Base-by-base conservation (phyloP, 2,113 vertebrate species). In the Panurus biarmicus region DNA sequence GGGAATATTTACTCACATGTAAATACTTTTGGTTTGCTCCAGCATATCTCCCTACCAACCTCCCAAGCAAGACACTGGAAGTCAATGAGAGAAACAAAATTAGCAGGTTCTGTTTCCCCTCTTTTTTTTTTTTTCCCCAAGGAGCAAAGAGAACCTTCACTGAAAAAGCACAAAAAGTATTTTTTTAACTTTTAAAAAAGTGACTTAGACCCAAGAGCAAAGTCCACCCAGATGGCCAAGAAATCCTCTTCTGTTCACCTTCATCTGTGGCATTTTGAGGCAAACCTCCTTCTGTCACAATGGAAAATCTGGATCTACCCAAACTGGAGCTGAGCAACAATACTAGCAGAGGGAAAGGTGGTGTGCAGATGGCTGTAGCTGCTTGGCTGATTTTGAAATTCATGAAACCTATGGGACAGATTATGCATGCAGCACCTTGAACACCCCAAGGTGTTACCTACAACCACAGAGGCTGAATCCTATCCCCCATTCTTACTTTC, bases 261-360 rank as follows among this genome's bases (percentile, higher is more conserved):
- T 61, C 58, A 84, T 40, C 48, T 70, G 71, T 50, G 71, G 60
- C 65, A 95, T 89, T 97, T 87, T 95, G 77, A 56, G 70, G 86
- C 89, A 87, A 89, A 93, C 31, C 81, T 91, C 89, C 53, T 79
- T 29, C 69, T 91, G 48, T 56, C 18, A 79, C 66, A 93, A 94
- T 81, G 83, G 76, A 94, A 91, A 87, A 84, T 69, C 61, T 40
- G 69, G 62, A 85, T 91, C 85, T 95, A 91, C 35, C 62, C 90
- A 89, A 89, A 90, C 86, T 58, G 93, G 36, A 76, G 72, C 38
- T 22, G 13, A 80, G 67, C 66, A 44, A 71, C 72, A 91, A 76
- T 47, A 87, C 65, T 83, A 82, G 80, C 56, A 74, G 90, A 90
- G 62, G 61, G 84, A 66, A 61, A 40, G 33, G 51, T 9, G 8